Evolutionary conservation across 2,888 invertebrate species (phyloP), one percentile per base, ranked within the genome.

Genomic region (Dioctria rufipes): DNA sequence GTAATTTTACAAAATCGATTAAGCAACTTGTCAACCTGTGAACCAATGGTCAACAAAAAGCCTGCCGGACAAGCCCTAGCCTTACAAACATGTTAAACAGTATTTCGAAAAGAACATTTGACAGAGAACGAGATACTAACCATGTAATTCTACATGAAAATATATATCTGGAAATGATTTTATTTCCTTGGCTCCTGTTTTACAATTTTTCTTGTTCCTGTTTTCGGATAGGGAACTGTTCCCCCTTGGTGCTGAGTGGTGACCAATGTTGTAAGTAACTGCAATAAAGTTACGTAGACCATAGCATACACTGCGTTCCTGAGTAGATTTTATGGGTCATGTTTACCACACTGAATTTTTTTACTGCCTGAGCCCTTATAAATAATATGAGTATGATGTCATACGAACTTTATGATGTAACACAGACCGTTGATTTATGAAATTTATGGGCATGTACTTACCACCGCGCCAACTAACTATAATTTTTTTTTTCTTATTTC

Each of bases 261-360:
- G 69, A 39, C 49, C 69, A 69, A 25, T 49, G 69, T 69, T 69
- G 69, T 9, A 69, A 69, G 8, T 40, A 8, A 39, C 4, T 61
- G 5, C 37, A 61, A 25, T 8, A 61, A 61, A 61, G 39, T 2
- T 0, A 5, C 25, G 37, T 6, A 39, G 39, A 13, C 4, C 5
- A 11, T 37, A 25, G 39, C 61, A 8, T 46, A 6, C 11, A 61
- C 61, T 61, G 6, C 37, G 39, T 6, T 37, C 4, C 42, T 73
- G 73, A 73, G 73, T 73, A 42, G 73, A 73, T 54, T 73, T 73
- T 73, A 73, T 73, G 58, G 51, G 73, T 43, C 73, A 58, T 73
- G 73, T 73, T 73, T 73, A 60, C 73, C 58, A 73, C 58, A 58
- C 42, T 42, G 73, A 73, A 73, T 37, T 73, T 73, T 73, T 73